These are phyloP conservation scores for Carassius carassius DNA, from an alignment of 2,113 vertebrate genomes.

Conservation along the genomic window DNA sequence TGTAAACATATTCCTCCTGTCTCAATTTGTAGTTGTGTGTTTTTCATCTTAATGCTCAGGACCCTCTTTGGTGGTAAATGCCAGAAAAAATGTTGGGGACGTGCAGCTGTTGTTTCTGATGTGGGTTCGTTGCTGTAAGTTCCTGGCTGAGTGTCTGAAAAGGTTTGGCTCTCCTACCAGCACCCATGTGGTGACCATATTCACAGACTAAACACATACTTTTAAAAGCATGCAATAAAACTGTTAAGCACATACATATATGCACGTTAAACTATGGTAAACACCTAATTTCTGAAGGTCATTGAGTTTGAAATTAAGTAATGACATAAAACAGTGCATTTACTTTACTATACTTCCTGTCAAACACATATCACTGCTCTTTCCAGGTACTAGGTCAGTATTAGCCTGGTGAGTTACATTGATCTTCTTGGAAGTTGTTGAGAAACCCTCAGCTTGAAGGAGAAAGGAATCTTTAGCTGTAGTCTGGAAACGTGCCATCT, in stretches of 20 bases:
- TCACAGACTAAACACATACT: slow-evolving; percentile 5
- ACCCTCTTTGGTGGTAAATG: slow-evolving; percentile 20
- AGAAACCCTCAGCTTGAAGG: neutral
- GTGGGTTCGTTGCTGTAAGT: slow-evolving; percentile 4
- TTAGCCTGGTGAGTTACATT: slow-evolving; percentile 1
- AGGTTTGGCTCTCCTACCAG: neutral
- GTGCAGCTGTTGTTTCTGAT: slow-evolving; percentile 37
- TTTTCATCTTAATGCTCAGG: slow-evolving; percentile 22
- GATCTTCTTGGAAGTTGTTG: neutral
- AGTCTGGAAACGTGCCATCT: neutral
- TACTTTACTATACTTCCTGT: neutral
- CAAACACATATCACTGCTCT: slow-evolving; percentile 20
- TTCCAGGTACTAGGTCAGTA: slow-evolving; percentile 5
- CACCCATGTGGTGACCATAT: slow-evolving; percentile 28
- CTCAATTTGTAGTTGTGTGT: slow-evolving; percentile 17
- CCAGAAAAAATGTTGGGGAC: neutral
- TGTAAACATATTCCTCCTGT: neutral
- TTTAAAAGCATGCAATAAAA: slow-evolving; percentile 3
- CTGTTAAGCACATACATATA: neutral
- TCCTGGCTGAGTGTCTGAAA: slow-evolving; percentile 16
- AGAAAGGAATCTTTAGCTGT: neutral
- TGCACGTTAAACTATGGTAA: neutral
- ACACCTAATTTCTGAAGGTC: neutral
- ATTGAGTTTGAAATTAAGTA: neutral
- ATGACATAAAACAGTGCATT: neutral